Conservation (phyloP, 2,797 vertebrate genomes). For the Rallus crepitans region DNA sequence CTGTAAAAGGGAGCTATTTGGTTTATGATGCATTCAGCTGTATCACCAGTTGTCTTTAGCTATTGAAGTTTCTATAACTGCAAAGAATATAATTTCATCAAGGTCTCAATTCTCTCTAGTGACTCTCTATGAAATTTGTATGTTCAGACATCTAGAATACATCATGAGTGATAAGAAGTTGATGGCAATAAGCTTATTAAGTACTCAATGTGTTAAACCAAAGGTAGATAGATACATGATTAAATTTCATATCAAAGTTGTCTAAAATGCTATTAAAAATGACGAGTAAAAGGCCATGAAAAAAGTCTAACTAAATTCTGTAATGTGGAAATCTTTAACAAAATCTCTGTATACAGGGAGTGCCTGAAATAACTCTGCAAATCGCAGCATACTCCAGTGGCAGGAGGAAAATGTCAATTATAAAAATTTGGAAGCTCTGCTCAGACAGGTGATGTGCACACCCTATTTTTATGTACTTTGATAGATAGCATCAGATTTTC, state of each 20-base stretch:
- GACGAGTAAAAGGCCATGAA: not conserved
- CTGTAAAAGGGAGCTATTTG: conserved; percentile 54
- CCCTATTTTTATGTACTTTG: not conserved
- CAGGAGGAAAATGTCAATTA: not conserved
- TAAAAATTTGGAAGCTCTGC: not conserved
- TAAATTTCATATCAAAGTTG: conserved; percentile 10
- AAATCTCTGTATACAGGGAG: not conserved
- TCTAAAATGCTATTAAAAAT: not conserved
- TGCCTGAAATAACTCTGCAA: not conserved
- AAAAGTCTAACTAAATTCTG: not conserved
- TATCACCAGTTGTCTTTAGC: conserved; percentile 61
- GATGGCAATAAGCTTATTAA: not conserved
- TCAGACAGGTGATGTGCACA: not conserved
- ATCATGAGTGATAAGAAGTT: not conserved
- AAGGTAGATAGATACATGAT: not conserved
- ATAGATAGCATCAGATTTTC: not conserved
- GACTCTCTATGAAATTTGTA: not conserved
- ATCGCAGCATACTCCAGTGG: not conserved
- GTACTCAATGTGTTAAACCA: not conserved
- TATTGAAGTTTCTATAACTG: conserved; percentile 10
- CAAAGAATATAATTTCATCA: not conserved
- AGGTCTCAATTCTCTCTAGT: not conserved
- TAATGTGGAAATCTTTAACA: not conserved
- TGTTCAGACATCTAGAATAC: not conserved
- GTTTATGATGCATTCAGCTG: conserved; percentile 70